Evolutionary conservation across 1,140 invertebrate species (phyloP).

Genomic region (Brachionus asplanchnoidis): DNA sequence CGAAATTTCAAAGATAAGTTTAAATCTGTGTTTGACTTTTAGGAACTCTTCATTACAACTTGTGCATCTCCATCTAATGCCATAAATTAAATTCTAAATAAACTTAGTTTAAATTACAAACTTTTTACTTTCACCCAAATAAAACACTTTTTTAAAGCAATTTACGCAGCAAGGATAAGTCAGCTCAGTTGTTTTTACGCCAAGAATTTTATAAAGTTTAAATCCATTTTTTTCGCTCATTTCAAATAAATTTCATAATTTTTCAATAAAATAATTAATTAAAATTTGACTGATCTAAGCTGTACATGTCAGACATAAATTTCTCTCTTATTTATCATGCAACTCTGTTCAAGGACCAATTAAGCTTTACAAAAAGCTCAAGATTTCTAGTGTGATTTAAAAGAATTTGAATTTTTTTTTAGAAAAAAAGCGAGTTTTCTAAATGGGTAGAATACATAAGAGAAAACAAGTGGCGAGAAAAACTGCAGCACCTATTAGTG

Average conservation of each 20-base stretch:
- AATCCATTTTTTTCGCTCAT: not conserved
- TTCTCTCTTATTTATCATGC: not conserved
- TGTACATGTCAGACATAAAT: not conserved
- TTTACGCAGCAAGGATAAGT: not conserved
- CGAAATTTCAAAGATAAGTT: not conserved
- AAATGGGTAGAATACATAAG: conserved; percentile 23
- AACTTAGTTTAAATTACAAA: not conserved
- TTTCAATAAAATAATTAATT: not conserved
- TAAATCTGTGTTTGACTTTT: not conserved
- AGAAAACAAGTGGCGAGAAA: not conserved
- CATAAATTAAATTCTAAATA: not conserved
- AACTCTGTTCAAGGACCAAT: not conserved
- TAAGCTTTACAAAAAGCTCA: not conserved
- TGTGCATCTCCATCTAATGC: not conserved
- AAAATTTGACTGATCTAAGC: not conserved
- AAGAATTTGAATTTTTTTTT: not conserved
- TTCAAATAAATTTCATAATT: not conserved
- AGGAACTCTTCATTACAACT: conserved; percentile 22
- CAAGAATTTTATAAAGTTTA: not conserved
- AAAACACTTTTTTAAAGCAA: conserved; percentile 19
- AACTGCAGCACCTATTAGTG: not conserved
- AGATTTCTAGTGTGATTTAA: not conserved
- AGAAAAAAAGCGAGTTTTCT: not conserved
- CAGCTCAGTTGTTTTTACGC: not conserved
- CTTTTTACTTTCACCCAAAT: conserved; percentile 13